Conservation (phyloP, 2,113 vertebrate genomes). For the Plectropomus leopardus region DNA sequence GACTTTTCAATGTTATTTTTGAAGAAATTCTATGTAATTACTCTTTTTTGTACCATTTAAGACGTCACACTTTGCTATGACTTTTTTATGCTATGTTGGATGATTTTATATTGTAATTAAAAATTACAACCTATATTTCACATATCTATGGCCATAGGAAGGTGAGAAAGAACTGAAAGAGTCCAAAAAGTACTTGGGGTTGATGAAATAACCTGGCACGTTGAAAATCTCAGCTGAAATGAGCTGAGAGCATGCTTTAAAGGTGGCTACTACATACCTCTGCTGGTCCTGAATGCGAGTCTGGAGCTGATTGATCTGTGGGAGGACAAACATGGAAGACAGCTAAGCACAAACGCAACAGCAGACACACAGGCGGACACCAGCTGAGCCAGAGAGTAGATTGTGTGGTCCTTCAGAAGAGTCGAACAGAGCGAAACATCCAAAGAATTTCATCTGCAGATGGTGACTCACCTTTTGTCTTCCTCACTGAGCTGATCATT, state of each 20-base stretch:
- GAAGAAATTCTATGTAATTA: too few species aligned
- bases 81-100: too few species aligned
- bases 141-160: too few species aligned
- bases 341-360: constrained; percentile 42
- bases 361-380: constrained; percentile 11
- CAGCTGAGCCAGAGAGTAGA: constrained; percentile 27
- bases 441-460: background rate
- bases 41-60: too few species aligned
- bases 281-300: constrained; percentile 73
- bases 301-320: constrained; percentile 81
- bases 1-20: too few species aligned
- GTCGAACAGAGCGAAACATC: background rate
- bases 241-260: constrained; percentile 19
- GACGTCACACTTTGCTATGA: too few species aligned
- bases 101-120: too few species aligned
- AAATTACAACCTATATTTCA: too few species aligned
- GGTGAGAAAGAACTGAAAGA: too few species aligned
- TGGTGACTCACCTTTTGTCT: constrained; percentile 3
- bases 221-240: too few species aligned
- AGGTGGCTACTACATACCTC: constrained; percentile 72
- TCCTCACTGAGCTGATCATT: background rate
- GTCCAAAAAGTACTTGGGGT: too few species aligned
- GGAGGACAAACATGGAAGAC: constrained; percentile 62
- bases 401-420: constrained; percentile 28
- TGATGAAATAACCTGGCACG: too few species aligned